These are phyloP conservation scores for Puntigrus tetrazona DNA, from an alignment of 2,113 vertebrate genomes.

Conservation along the genomic window DNA sequence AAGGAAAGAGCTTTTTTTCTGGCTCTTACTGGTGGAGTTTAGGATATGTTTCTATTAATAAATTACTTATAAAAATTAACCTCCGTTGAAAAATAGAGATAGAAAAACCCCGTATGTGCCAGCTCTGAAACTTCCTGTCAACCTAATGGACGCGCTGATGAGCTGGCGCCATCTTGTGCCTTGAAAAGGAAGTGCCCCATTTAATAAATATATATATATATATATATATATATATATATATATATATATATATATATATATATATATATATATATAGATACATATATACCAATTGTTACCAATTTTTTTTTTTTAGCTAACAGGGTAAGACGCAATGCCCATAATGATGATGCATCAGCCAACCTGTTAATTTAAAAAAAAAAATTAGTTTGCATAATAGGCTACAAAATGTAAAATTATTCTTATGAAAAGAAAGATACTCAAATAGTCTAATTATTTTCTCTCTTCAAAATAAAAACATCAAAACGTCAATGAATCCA, in stretches of 20 bases:
- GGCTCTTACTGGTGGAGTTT: background rate
- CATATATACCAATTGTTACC: too few species aligned
- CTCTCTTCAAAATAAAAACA: background rate
- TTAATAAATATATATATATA: background rate
- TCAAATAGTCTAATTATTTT: background rate
- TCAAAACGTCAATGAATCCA: background rate
- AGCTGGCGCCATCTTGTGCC: slow-evolving; percentile 6
- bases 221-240: background rate
- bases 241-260: background rate
- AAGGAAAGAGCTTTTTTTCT: background rate
- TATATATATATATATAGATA: too few species aligned
- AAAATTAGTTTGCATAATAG: background rate
- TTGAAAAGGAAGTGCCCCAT: background rate
- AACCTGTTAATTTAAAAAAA: background rate
- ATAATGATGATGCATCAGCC: background rate
- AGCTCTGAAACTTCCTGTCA: background rate
- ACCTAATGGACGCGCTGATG: background rate
- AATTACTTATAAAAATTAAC: background rate
- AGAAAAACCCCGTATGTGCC: background rate
- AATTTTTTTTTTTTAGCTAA: background rate
- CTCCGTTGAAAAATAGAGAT: background rate
- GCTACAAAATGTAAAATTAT: background rate
- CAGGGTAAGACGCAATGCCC: background rate
- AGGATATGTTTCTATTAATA: background rate
- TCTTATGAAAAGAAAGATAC: background rate